Evolutionary conservation across 2,888 invertebrate genomes (phyloP).

Genomic region (Pycnomerus fuliginosus): DNA sequence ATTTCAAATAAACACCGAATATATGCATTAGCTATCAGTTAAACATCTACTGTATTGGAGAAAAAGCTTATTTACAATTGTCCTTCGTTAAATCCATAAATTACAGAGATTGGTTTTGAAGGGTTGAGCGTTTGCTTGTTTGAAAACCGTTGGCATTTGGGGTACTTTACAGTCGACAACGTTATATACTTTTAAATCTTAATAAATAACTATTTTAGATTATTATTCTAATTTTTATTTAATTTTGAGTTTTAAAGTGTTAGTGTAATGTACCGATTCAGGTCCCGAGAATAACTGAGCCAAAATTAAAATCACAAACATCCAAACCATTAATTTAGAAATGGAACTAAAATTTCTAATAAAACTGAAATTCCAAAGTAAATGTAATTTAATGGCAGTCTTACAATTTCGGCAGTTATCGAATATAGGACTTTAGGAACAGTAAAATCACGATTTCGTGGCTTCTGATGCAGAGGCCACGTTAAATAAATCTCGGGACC

Average conservation of each 20-base stretch:
- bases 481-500: slow-evolving; percentile 46
- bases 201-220: slow-evolving; percentile 48
- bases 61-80: slow-evolving; percentile 46
- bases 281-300: slow-evolving; percentile 44
- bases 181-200: slow-evolving; percentile 42
- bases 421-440: slow-evolving; percentile 52
- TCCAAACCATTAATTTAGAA: slow-evolving; percentile 54
- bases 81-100: slow-evolving; percentile 20
- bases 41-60: slow-evolving; percentile 49
- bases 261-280: slow-evolving; percentile 46
- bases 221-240: slow-evolving; percentile 33
- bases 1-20: slow-evolving; percentile 48
- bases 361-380: slow-evolving; percentile 38
- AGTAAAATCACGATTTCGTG: slow-evolving; percentile 51
- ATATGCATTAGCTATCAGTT: slow-evolving; percentile 46
- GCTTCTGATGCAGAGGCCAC: slow-evolving; percentile 43
- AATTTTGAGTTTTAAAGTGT: slow-evolving; percentile 27
- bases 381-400: slow-evolving; percentile 53
- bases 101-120: slow-evolving; percentile 46
- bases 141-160: slow-evolving; percentile 45
- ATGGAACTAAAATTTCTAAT: slow-evolving; percentile 41
- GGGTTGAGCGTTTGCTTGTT: slow-evolving; percentile 46
- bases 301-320: slow-evolving; percentile 39
- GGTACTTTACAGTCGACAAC: slow-evolving; percentile 51
- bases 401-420: slow-evolving; percentile 54